A percentile compares a stretch with the other conserved stretches of the same genome.
phyloP scores from a whole-genome alignment of 2,888 invertebrate genomes.

The Diarsia dahlii region DNA sequence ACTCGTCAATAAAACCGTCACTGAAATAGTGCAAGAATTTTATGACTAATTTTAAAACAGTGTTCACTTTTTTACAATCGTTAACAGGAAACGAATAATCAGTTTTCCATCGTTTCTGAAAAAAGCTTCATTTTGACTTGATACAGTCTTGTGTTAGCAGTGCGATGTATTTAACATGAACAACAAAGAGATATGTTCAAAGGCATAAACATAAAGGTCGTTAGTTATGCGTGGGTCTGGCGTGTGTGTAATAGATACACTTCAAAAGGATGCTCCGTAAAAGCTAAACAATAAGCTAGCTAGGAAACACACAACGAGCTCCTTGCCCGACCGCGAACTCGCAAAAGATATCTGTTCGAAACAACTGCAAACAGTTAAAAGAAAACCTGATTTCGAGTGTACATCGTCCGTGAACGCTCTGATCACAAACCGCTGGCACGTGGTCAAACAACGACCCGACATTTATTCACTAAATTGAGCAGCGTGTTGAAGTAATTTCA shows the following conservation, averaged over 20 bases:
- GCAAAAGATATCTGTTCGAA: not conserved
- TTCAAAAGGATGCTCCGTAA: not conserved
- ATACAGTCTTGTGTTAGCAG: no score
- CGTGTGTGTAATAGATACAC: not conserved
- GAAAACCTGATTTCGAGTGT: not conserved
- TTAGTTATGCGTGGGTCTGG: not conserved
- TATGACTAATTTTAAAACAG: no score
- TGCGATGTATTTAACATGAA: not conserved
- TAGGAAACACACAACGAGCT: not conserved
- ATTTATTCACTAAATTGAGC: conserved; percentile 16
- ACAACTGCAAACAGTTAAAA: not conserved
- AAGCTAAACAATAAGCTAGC: not conserved
- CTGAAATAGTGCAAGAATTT: no score
- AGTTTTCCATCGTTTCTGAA: no score
- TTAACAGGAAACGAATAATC: no score
- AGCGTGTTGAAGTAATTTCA: not conserved
- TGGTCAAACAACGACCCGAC: not conserved
- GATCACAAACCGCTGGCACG: not conserved
- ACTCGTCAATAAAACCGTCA: no score
- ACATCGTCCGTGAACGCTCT: not conserved
- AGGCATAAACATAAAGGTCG: not conserved
- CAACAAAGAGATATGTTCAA: not conserved
- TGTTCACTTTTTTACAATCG: no score
- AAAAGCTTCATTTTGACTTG: no score
- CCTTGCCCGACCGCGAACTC: not conserved